Conservation (phyloP, 1,140 invertebrate genomes). For the Meteorus sp. region DNA sequence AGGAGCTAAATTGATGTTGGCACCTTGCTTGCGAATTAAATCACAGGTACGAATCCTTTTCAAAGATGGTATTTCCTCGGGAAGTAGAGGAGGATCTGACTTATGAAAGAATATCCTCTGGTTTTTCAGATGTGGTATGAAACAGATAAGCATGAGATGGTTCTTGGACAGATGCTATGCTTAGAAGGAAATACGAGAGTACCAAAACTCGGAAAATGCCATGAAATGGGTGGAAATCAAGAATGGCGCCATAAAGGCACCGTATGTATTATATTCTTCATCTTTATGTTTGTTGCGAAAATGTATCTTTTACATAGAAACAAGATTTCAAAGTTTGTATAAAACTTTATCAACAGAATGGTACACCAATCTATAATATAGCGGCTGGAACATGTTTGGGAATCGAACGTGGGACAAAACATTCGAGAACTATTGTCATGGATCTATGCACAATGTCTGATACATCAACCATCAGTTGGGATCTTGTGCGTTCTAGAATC, state of each 20-base stretch:
- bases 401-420: slow-evolving; percentile 57
- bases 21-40: slow-evolving; percentile 68
- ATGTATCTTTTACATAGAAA: slow-evolving; percentile 12
- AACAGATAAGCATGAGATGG: slow-evolving; percentile 82
- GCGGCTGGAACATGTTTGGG: slow-evolving; percentile 83
- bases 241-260: slow-evolving; percentile 80
- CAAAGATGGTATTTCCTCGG: background rate
- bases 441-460: slow-evolving; percentile 70
- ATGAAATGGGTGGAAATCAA: slow-evolving; percentile 87
- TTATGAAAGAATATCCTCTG: background rate
- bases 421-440: slow-evolving; percentile 67
- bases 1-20: slow-evolving; percentile 72
- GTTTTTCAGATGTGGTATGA: slow-evolving; percentile 79
- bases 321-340: too few species aligned
- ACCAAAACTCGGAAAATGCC: slow-evolving; percentile 84
- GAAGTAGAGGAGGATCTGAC: background rate
- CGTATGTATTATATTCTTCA: slow-evolving; percentile 55
- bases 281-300: background rate
- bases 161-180: slow-evolving; percentile 82
- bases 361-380: slow-evolving; percentile 81
- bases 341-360: slow-evolving; percentile 58
- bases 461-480: slow-evolving; percentile 67
- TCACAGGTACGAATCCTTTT: slow-evolving; percentile 67
- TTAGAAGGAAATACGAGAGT: slow-evolving; percentile 71
- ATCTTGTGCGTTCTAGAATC: slow-evolving; percentile 64